Evolutionary conservation across 2,797 vertebrate genomes (phyloP).

Genomic region (Buceros bicornis): DNA sequence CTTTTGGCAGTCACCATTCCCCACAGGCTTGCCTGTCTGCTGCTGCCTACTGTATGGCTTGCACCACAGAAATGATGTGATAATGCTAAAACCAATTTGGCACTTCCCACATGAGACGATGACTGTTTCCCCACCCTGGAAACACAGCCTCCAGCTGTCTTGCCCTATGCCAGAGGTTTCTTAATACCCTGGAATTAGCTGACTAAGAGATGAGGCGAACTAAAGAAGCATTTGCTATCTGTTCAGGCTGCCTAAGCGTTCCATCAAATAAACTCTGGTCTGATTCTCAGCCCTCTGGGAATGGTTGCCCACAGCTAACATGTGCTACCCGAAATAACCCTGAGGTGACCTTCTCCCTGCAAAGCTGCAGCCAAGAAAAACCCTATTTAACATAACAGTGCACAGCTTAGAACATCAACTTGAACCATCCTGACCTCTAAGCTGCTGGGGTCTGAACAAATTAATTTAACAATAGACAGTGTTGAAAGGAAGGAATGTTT

Average conservation of each 20-base stretch:
- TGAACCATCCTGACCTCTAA: conserved; percentile 69
- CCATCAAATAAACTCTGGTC: conserved; percentile 38
- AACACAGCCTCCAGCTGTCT: conserved; percentile 58
- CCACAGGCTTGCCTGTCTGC: conserved; percentile 36
- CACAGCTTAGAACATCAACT: conserved; percentile 71
- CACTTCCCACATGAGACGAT: conserved; percentile 1
- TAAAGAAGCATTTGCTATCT: conserved; percentile 34
- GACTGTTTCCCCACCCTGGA: conserved; percentile 40
- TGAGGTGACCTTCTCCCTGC: conserved; percentile 5
- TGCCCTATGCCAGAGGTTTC: conserved; percentile 38
- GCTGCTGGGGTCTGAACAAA: conserved; percentile 55
- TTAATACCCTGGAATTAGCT: conserved; percentile 55
- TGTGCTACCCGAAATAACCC: conserved; percentile 53
- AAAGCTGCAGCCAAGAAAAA: conserved; percentile 59
- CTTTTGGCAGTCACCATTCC: conserved; percentile 53
- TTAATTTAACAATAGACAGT: conserved; percentile 65
- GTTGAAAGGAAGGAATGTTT: conserved; percentile 57
- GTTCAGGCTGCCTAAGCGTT: background rate
- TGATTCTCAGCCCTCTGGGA: conserved; percentile 60
- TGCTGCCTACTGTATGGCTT: conserved; percentile 46
- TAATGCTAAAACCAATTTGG: conserved; percentile 57
- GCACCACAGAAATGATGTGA: conserved; percentile 21
- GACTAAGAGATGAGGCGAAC: conserved; percentile 57
- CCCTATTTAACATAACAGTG: conserved; percentile 74
- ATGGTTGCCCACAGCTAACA: conserved; percentile 47